Evolutionary conservation across 1,140 invertebrate genomes (phyloP), one percentile per base, ranked within the genome.

Genomic region (Spodoptera litura): DNA sequence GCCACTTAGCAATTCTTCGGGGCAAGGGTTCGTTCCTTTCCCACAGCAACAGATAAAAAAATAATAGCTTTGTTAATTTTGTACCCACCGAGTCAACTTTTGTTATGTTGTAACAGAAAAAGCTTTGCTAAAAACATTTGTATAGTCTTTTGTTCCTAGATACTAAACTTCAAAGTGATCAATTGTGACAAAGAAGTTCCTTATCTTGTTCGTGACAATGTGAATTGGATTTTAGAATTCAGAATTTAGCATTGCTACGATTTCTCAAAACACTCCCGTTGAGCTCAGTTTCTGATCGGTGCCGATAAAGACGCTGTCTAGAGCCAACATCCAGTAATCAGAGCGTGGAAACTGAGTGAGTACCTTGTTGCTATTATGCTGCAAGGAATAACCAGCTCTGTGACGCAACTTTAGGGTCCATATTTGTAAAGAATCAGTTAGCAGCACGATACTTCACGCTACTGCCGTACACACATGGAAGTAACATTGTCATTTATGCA

Each of bases 281-380:
- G 80, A 73, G 78, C 62, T 78, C 52, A 89, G 86, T 92, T 92
- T 93, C 89, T 90, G 93, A 93, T 93, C 89, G 86, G 90, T 89
- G 86, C 86, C 88, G 93, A 93, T 93, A 93, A 91, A 93, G 90
- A 93, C 85, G 85, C 87, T 88, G 91, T 93, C 92, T 93, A 91
- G 90, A 93, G 93, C 89, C 93, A 94, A 94, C 93, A 94, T 93
- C 93, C 93, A 93, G 81, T 94, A 93, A 94, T 93, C 91, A 94
- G 92, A 94, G 91, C 93, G 92, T 94, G 92, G 91, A 93, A 93
- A 92, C 91, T 92, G 91, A 88, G 82, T 79, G 74, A 91, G 90
- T 91, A 93, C 89, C 85, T 89, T 89, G 91, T 89, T 88, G 85
- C 85, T 83, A 81, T 81, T 85, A 74, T 78, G 49, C 56, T 79